Conservation (phyloP, 2,888 invertebrate species). For the Gasteruption jaculator region DNA sequence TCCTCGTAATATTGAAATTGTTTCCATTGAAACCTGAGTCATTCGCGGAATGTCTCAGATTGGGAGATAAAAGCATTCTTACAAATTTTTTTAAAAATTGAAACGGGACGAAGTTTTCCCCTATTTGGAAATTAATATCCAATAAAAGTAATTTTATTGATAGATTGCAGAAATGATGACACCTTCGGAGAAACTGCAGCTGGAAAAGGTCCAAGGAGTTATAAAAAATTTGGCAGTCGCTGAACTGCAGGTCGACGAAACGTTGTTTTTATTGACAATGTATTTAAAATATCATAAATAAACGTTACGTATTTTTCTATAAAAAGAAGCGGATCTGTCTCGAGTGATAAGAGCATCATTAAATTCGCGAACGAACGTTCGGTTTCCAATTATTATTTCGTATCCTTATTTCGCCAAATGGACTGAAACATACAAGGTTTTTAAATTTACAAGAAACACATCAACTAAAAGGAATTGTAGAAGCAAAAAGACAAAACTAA, state of each 20-base stretch:
- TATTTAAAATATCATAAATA: slow-evolving; percentile 60
- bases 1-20: too few species aligned
- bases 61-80: background rate
- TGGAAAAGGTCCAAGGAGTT: slow-evolving; percentile 69
- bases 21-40: too few species aligned
- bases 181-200: slow-evolving; percentile 74
- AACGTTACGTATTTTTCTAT: slow-evolving; percentile 28
- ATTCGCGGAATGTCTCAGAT: background rate
- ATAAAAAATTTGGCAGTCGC: slow-evolving; percentile 74
- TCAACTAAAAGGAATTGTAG: too few species aligned
- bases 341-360: too few species aligned
- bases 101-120: background rate
- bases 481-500: too few species aligned
- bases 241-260: slow-evolving; percentile 77
- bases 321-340: too few species aligned
- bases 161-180: slow-evolving; percentile 83
- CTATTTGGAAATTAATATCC: slow-evolving; percentile 7
- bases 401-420: too few species aligned
- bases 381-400: too few species aligned
- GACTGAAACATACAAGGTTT: too few species aligned
- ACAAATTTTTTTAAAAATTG: slow-evolving; percentile 6
- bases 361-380: background rate
- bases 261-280: slow-evolving; percentile 77
- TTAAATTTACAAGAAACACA: too few species aligned
- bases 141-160: slow-evolving; percentile 30